Conservation (phyloP, 2,888 invertebrate species). For the Phania funesta region DNA sequence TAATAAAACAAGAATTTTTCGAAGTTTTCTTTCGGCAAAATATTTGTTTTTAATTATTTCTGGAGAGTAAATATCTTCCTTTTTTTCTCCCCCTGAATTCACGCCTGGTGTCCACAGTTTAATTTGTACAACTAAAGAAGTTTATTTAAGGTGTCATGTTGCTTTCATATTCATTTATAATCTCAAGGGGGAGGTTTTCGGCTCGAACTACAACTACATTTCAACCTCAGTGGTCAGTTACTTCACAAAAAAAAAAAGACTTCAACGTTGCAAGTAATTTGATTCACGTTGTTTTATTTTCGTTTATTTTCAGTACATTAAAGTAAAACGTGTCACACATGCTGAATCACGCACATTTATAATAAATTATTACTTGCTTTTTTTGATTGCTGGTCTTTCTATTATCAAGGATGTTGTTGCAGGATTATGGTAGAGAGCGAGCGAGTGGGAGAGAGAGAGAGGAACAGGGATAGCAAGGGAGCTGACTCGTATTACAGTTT, state of each 20-base stretch:
- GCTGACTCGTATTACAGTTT: conserved; percentile 32
- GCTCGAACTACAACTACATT: neutral
- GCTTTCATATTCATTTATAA: neutral
- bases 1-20: no score
- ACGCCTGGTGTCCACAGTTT: neutral
- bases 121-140: neutral
- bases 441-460: no score
- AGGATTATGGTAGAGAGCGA: neutral
- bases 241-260: neutral
- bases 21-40: no score
- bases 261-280: conserved; percentile 24
- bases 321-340: conserved; percentile 48
- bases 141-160: conserved; percentile 36
- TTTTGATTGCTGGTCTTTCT: neutral
- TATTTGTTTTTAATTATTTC: no score
- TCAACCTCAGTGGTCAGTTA: conserved; percentile 44
- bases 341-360: conserved; percentile 55
- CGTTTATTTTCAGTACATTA: neutral
- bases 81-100: neutral
- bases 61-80: no score
- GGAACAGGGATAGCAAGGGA: neutral
- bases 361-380: conserved; percentile 42
- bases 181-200: neutral
- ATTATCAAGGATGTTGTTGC: conserved; percentile 50
- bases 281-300: conserved; percentile 19